These are phyloP conservation scores for Pandemis heparana DNA, from an alignment of 2,888 invertebrate genomes.

Conservation along the genomic window DNA sequence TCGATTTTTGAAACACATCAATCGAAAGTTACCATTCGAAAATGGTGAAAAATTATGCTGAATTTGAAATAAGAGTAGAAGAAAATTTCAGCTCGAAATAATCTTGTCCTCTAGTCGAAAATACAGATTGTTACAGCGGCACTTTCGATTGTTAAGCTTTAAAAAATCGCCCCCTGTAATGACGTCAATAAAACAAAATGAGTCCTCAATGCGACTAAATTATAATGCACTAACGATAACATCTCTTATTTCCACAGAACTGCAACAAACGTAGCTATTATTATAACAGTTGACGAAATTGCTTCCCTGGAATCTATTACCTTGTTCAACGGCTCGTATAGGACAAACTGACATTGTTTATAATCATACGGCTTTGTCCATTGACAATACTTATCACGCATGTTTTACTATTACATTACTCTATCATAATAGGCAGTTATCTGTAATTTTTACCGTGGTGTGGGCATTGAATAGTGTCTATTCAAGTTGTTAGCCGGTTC, in stretches of 20 bases:
- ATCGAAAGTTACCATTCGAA: too few relatives aligned
- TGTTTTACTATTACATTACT: slow-evolving; percentile 1
- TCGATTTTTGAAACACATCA: too few relatives aligned
- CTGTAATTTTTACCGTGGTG: too few relatives aligned
- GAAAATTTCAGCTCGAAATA: too few relatives aligned
- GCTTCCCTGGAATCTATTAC: slow-evolving; percentile 20
- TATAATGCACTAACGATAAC: slow-evolving; percentile 1
- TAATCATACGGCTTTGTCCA: slow-evolving; percentile 17
- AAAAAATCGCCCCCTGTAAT: too few relatives aligned
- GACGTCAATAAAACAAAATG: neutral
- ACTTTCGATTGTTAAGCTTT: too few relatives aligned
- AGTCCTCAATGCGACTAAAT: neutral
- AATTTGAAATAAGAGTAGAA: too few relatives aligned
- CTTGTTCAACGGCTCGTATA: slow-evolving; percentile 13
- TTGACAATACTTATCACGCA: neutral
- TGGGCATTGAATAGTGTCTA: neutral
- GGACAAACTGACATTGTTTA: neutral
- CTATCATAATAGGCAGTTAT: neutral
- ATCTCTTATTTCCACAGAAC: slow-evolving; percentile 8
- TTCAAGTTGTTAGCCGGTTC: too few relatives aligned
- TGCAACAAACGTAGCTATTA: slow-evolving; percentile 15
- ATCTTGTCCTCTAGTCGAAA: too few relatives aligned
- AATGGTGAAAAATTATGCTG: too few relatives aligned
- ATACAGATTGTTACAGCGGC: too few relatives aligned
- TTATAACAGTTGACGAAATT: slow-evolving; percentile 20